Evolutionary conservation across 2,888 invertebrate genomes (phyloP).

Genomic region (Xylota segnis): DNA sequence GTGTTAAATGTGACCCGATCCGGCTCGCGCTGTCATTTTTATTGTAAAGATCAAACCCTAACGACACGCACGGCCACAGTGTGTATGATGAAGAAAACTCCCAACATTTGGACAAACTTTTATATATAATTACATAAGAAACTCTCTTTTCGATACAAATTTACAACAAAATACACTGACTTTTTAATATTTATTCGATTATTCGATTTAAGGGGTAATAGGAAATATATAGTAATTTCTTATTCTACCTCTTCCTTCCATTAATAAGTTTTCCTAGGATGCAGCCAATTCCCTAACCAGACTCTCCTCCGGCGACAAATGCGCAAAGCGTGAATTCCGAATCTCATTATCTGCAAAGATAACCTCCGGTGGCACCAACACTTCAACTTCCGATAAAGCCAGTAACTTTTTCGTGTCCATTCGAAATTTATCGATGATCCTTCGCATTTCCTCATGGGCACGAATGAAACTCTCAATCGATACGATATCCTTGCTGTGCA

Average conservation of each 20-base stretch:
- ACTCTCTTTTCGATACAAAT: neutral
- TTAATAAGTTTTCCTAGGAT: constrained; percentile 28
- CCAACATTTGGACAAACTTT: neutral
- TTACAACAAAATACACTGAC: constrained; percentile 19
- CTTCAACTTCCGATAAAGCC: constrained; percentile 81
- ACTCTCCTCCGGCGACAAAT: constrained; percentile 55
- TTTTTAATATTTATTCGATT: constrained; percentile 11
- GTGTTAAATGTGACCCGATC: no score
- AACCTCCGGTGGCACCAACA: constrained; percentile 81
- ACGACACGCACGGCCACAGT: neutral
- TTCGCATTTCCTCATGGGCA: constrained; percentile 82
- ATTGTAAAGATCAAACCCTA: no score
- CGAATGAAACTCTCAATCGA: constrained; percentile 78
- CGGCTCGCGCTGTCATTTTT: no score
- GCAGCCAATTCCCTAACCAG: constrained; percentile 61
- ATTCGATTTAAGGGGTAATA: no score
- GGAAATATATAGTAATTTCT: neutral
- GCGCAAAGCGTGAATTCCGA: constrained; percentile 51
- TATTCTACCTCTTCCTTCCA: neutral
- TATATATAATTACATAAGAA: constrained; percentile 1
- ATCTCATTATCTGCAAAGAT: constrained; percentile 78
- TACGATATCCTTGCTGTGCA: constrained; percentile 77
- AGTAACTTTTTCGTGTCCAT: constrained; percentile 82
- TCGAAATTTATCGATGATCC: constrained; percentile 82
- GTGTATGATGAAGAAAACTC: neutral